phyloP scores from a whole-genome alignment of 2,797 vertebrate genomes.

The Oryzias sinensis region DNA sequence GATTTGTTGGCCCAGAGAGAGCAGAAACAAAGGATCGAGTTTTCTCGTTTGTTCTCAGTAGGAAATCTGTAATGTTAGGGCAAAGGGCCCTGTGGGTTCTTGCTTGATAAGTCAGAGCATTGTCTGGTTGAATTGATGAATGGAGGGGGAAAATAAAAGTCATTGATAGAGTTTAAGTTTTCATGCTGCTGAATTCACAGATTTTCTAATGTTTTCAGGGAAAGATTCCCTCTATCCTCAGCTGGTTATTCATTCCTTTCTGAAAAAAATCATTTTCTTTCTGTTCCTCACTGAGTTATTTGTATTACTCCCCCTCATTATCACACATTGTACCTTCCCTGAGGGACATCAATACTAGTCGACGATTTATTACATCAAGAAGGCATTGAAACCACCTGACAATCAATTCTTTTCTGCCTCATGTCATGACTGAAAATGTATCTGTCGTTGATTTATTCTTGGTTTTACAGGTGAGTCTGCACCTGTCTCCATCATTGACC shows the following conservation, averaged over 20 bases:
- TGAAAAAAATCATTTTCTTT: conserved; percentile 27
- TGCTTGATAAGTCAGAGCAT: conserved; percentile 57
- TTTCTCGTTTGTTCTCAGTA: conserved; percentile 55
- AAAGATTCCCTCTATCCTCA: conserved; percentile 27
- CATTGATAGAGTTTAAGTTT: conserved; percentile 64
- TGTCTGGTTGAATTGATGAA: conserved; percentile 59
- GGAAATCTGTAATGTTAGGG: conserved; percentile 71
- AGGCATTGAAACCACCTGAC: conserved; percentile 62
- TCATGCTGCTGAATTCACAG: conserved; percentile 49
- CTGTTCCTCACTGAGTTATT: conserved; percentile 37
- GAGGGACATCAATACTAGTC: conserved; percentile 57
- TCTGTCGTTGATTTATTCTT: conserved; percentile 59
- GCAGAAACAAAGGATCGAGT: conserved; percentile 57
- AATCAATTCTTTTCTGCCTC: conserved; percentile 58
- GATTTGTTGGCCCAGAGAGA: conserved; percentile 44
- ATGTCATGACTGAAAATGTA: conserved; percentile 49
- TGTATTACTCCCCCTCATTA: conserved; percentile 36
- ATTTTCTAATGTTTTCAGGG: conserved; percentile 29
- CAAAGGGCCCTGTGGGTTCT: conserved; percentile 57
- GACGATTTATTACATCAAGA: conserved; percentile 56
- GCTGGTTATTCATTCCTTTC: conserved; percentile 37
- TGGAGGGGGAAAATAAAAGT: conserved; percentile 34
- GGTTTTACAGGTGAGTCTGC: conserved; percentile 26
- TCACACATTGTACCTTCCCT: conserved; percentile 34
- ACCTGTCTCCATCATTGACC: conserved; percentile 53